Conservation (phyloP, 2,888 invertebrate genomes). For the Drosophila prostipennis region DNA sequence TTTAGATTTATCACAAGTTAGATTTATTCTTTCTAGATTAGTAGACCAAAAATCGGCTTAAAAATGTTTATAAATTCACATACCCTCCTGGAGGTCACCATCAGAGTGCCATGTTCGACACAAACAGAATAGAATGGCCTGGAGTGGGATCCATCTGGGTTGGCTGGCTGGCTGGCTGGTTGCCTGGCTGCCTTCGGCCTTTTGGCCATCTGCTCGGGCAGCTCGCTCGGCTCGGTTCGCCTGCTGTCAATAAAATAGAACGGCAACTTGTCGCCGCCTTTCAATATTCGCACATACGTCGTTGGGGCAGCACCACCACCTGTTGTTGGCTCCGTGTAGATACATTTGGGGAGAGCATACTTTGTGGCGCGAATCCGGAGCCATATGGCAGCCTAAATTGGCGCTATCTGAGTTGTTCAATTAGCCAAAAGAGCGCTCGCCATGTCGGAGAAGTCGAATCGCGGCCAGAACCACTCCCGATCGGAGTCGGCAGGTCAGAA, state of each 20-base stretch:
- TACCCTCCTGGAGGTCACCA: conserved; percentile 5
- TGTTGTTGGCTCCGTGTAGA: conserved; percentile 72
- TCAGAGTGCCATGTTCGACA: conserved; percentile 26
- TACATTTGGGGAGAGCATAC: conserved; percentile 48
- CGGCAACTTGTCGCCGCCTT: conserved; percentile 75
- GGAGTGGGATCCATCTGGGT: conserved; percentile 31
- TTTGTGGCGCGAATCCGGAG: conserved; percentile 60
- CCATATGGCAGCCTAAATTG: conserved; percentile 66
- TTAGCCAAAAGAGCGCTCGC: conserved; percentile 15
- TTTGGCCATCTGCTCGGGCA: conserved; percentile 19
- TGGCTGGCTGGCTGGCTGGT: conserved; percentile 29
- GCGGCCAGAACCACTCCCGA: conserved; percentile 21
- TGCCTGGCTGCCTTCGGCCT: conserved; percentile 32
- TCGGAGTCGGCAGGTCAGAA: conserved; percentile 2
- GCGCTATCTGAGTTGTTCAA: conserved; percentile 32
- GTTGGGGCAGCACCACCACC: conserved; percentile 80
- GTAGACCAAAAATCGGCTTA: neutral
- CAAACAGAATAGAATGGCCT: conserved; percentile 20
- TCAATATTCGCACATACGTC: conserved; percentile 81
- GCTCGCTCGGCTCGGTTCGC: conserved; percentile 45
- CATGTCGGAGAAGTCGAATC: conserved; percentile 58
- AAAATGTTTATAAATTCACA: neutral
- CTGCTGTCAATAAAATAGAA: conserved; percentile 69
- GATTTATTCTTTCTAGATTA: too few species aligned
- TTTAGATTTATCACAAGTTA: too few species aligned